Base-by-base conservation (phyloP, 2,113 vertebrate species). In the Perca flavescens region DNA sequence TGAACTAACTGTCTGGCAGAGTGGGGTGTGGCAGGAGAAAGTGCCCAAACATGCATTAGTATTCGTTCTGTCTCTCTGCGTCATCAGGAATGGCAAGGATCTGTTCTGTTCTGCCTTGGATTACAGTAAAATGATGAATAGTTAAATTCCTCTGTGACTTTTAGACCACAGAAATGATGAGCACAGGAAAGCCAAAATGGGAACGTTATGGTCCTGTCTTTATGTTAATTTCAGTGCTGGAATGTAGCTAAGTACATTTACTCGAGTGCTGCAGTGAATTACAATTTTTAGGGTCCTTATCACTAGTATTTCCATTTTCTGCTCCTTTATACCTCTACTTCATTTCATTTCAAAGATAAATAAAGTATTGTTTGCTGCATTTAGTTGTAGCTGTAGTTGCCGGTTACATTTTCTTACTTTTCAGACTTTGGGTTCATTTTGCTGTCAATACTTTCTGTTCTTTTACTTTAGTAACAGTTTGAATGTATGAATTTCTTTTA, bases 21-120 rank as follows among this genome's bases (percentile, higher is more conserved):
- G 12, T 46, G 5, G 63, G 75, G 82, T 56, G 75, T 62, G 82
- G 31, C 19, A 54, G 34, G 10, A 25, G 17, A 56, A n/a, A 25
- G 15, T 71, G 40, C 11, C 22, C 43, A 52, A 0, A 50, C 67
- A 34, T 31, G 34, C n/a, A n/a, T 10, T 21, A 9, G 47, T 70
- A 56, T 16, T 77, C 50, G 50, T 10, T 21, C 17, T 54, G n/a
- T 28, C 19, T 57, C 13, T 16, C n/a, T 28, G 4, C 6, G 0
- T 15, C 46, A 28, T 15, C 12, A 40, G 34, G 22, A 40, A 6
- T 7, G 21, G 0, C 1, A 3, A 21, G 4, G 47, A 25, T 40
- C 47, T 74, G 25, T 40, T 49, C 19, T 57, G 19, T 16, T 72
- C 21, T 47, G 63, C 25, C 36, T 43, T 16, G 0, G 34, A 9